These are phyloP conservation scores for Gastrophryne carolinensis DNA, from an alignment of 2,797 vertebrate genomes.

Conservation along the genomic window DNA sequence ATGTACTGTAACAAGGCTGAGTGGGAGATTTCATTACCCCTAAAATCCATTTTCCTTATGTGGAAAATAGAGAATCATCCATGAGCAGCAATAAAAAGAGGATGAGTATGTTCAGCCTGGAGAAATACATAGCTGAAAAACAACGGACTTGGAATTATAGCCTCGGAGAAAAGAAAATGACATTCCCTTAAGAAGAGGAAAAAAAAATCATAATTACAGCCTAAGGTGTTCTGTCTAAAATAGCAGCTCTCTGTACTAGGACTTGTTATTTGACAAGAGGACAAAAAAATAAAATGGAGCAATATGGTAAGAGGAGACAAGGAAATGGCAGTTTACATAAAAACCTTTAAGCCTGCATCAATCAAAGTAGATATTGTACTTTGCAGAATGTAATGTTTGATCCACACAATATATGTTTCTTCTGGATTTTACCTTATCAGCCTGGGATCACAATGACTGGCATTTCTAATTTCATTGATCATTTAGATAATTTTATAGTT, in stretches of 20 bases:
- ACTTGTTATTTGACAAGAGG: constrained; percentile 28
- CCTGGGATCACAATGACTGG: no score
- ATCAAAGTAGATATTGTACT: not conserved
- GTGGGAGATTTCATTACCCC: constrained; percentile 40
- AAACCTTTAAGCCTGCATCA: not conserved
- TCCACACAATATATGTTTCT: no score
- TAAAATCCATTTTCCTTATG: constrained; percentile 40
- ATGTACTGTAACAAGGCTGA: constrained; percentile 9
- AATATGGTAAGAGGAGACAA: constrained; percentile 4
- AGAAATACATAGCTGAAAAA: constrained; percentile 50
- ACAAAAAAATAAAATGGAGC: constrained; percentile 34
- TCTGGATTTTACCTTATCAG: no score
- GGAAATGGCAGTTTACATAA: not conserved
- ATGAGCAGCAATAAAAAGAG: constrained; percentile 44
- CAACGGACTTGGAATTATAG: constrained; percentile 48
- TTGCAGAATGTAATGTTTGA: not conserved
- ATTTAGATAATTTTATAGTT: no score
- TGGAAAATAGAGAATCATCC: constrained; percentile 34
- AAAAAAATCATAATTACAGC: constrained; percentile 51
- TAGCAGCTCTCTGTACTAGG: constrained; percentile 37
- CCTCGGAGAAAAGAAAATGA: constrained; percentile 46
- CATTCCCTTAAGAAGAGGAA: constrained; percentile 41
- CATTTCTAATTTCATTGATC: no score
- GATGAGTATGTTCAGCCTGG: constrained; percentile 49
- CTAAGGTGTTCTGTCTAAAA: constrained; percentile 46